phyloP scores from a whole-genome alignment of 2,113 vertebrate genomes.

The Rhodinocichla rosea region DNA sequence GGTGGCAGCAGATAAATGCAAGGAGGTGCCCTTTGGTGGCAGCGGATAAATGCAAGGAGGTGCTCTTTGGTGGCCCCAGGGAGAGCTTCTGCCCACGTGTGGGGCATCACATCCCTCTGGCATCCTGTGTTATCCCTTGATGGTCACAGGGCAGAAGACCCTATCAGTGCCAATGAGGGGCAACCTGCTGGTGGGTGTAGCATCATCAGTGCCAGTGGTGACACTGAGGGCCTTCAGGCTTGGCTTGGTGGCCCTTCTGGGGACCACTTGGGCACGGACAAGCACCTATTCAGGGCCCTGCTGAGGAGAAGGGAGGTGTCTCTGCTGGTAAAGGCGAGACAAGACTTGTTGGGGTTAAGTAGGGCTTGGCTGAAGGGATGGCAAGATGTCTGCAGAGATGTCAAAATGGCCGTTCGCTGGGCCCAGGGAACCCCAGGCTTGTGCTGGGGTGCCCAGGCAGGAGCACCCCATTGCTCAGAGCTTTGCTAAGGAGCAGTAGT shows the following conservation, averaged over 20 bases:
- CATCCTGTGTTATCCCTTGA: rapidly evolving
- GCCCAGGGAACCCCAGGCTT: rapidly evolving
- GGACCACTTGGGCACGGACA: background rate
- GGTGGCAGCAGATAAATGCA: background rate
- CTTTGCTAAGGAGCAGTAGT: background rate
- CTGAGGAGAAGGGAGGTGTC: conserved; percentile 22
- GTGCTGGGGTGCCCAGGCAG: background rate
- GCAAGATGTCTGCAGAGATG: conserved; percentile 48
- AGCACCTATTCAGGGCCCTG: background rate
- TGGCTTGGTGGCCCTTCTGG: background rate
- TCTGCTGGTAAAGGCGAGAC: background rate
- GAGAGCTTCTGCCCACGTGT: background rate
- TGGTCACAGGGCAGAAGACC: background rate
- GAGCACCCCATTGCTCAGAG: background rate
- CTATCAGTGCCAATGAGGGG: background rate
- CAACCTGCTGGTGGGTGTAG: background rate
- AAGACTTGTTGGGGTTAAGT: conserved; percentile 42
- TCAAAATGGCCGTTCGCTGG: background rate
- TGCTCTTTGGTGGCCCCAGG: background rate
- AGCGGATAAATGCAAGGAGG: background rate
- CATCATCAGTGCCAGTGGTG: background rate
- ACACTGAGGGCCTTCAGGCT: background rate
- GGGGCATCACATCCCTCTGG: background rate
- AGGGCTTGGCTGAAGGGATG: conserved; percentile 23
- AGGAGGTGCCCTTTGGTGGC: background rate